phyloP scores from a whole-genome alignment of 2,797 vertebrate species.

The Squalus acanthias region DNA sequence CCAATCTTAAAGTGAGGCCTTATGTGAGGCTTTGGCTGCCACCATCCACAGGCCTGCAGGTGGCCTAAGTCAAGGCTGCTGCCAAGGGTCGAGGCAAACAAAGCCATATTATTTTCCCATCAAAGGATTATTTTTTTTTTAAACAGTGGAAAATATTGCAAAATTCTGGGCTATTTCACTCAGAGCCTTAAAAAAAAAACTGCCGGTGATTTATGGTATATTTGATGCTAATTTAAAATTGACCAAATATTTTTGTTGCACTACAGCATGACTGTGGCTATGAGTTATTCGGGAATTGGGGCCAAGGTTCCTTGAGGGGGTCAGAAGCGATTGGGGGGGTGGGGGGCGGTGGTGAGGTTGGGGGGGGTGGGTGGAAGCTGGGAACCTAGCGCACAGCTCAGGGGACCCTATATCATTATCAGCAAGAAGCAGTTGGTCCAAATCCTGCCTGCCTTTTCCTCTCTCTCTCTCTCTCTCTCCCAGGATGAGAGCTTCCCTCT shows the following conservation, averaged over 20 bases:
- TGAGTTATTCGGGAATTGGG: neutral
- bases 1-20: neutral
- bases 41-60: neutral
- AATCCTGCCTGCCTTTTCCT: neutral
- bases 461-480: neutral
- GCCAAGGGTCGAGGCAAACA: slow-evolving; percentile 1
- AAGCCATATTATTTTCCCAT: slow-evolving; percentile 31
- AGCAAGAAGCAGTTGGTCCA: slow-evolving; percentile 14
- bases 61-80: neutral
- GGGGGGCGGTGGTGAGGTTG: too few species aligned
- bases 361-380: neutral
- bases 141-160: slow-evolving; percentile 28
- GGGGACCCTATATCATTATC: neutral
- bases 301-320: neutral
- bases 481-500: neutral
- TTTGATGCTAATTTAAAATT: slow-evolving; percentile 29
- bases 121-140: neutral
- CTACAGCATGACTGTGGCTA: neutral
- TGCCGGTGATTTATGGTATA: slow-evolving; percentile 4
- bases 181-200: neutral
- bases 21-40: neutral
- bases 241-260: slow-evolving; percentile 19
- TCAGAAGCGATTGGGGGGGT: neutral
- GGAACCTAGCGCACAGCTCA: neutral
- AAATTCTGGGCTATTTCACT: neutral